Conservation (phyloP, 2,113 vertebrate genomes). For the Hymenochirus boettgeri region DNA sequence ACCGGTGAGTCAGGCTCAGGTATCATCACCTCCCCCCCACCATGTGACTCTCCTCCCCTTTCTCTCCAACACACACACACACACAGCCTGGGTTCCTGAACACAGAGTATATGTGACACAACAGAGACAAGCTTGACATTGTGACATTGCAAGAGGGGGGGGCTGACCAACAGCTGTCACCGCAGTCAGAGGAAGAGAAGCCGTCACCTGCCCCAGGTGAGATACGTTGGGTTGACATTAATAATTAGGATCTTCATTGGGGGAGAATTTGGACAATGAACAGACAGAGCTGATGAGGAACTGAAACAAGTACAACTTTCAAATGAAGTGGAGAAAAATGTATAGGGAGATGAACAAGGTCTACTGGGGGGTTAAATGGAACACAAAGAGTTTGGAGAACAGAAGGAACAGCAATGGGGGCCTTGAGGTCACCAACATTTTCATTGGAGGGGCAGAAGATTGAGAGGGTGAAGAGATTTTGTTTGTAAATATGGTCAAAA, state of each 20-base stretch:
- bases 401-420: no score
- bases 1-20: conserved; percentile 36
- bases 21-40: conserved; percentile 14
- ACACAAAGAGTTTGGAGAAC: no score
- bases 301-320: no score
- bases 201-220: background rate
- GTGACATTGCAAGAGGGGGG: background rate
- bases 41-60: background rate
- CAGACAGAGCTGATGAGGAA: no score
- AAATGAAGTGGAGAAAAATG: no score
- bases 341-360: no score
- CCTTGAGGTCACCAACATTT: no score
- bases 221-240: background rate
- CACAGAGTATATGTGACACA: background rate
- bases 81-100: background rate
- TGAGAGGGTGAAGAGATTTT: no score
- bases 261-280: background rate
- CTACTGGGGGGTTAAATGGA: no score
- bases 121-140: background rate
- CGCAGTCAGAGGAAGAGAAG: background rate
- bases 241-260: no score
- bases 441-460: no score
- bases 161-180: conserved; percentile 22
- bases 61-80: background rate
- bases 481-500: no score